Evolutionary conservation across 2,888 invertebrate genomes (phyloP), one percentile per base, ranked within the genome.

Genomic region (Poecilus cupreus): DNA sequence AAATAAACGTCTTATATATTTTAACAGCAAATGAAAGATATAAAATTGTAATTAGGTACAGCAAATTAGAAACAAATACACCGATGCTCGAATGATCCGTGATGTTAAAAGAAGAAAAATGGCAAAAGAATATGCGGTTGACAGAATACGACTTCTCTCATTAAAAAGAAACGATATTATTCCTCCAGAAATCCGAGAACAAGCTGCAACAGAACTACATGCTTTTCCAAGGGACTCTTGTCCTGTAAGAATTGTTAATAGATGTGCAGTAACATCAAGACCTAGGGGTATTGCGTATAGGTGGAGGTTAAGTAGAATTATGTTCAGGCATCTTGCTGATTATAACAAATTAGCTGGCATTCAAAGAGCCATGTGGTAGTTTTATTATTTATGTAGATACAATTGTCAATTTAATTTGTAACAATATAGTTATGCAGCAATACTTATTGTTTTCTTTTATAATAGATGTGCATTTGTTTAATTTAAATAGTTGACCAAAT

Each of bases 261-360:
- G 98, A 86, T 99, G 99, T 89, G 94, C 94, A 32, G 88, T 99
- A 76, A 98, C 99, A 11, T 97, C 97, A 39, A 93, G 98, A 84
- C 93, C 95, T 0, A 91, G 96, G 83, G 97, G 97, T 83, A 92
- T 93, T 82, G 94, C 97, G 0, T 88, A 90, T 68, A 93, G 94
- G 78, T 99, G 96, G 94, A 92, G 97, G 75, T 87, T 99, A 82
- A 97, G 98, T 86, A 92, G 98, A 86, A 96, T 98, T 83, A 93
- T 97, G 3, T 99, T 96, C 92, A 93, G 98, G 83, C 93, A 96
- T 87, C 90, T 97, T 82, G 97, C 97, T 0, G 99, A 99, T 90
- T 95, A 98, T 89, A 98, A 98, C 89, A 95, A 96, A 89, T 88
- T 99, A 46, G 92, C 96, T 16, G 98, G 98, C 46, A 94, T 98